phyloP scores from a whole-genome alignment of 2,888 invertebrate species.

The Oligia latruncula region DNA sequence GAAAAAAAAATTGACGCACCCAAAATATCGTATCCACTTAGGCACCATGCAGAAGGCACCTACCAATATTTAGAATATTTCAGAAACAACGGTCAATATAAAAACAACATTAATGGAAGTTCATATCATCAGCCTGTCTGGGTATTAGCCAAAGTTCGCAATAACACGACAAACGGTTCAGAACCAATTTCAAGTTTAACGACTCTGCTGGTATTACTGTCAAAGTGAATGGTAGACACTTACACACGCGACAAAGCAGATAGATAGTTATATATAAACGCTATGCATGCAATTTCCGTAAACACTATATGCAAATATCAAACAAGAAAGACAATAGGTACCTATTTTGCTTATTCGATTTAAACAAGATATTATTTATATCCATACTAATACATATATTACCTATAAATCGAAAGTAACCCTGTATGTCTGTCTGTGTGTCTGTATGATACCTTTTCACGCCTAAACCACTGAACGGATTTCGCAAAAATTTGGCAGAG shows the following conservation, averaged over 20 bases:
- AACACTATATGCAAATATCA: neutral
- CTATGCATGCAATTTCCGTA: neutral
- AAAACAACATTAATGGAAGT: neutral
- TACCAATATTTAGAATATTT: neutral
- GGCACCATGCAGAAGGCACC: neutral
- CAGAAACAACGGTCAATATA: neutral
- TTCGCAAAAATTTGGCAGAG: too few species aligned
- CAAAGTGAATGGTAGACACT: constrained; percentile 30
- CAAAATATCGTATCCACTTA: neutral
- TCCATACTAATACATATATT: too few species aligned
- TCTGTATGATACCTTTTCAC: too few species aligned
- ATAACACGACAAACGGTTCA: neutral
- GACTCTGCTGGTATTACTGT: constrained; percentile 5
- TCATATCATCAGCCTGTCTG: neutral
- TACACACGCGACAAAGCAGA: neutral
- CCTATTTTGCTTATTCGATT: neutral
- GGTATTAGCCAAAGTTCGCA: constrained; percentile 13
- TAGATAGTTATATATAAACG: neutral
- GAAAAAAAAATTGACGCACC: too few species aligned
- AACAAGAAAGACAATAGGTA: neutral
- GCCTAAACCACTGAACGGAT: too few species aligned
- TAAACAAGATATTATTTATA: neutral
- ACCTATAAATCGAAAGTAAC: too few species aligned
- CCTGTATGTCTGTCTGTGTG: too few species aligned
- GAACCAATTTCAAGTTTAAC: constrained; percentile 30